A percentile compares a stretch with the other conserved stretches of the same genome.
Conservation (phyloP, 23 tunicate species). For the Styela clava region DNA sequence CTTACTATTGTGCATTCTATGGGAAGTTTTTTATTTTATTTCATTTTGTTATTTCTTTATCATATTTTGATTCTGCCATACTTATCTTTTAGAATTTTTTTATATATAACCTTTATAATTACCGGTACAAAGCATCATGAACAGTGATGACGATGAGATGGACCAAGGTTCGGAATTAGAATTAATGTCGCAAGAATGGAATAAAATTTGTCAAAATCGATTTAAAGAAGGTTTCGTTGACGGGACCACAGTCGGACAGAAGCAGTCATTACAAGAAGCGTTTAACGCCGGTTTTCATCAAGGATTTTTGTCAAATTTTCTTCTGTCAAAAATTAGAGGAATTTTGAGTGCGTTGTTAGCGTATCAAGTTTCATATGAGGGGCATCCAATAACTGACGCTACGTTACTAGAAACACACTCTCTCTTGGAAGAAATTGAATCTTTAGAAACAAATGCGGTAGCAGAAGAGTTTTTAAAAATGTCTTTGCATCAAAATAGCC, state of each 20-base stretch:
- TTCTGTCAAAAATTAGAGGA: slow-evolving; percentile 70
- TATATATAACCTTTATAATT: too few relatives aligned
- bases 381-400: slow-evolving; percentile 77
- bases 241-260: slow-evolving; percentile 63
- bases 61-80: too few relatives aligned
- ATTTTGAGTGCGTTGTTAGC: slow-evolving; percentile 68
- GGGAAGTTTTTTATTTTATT: too few relatives aligned
- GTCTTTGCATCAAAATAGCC: slow-evolving; percentile 9
- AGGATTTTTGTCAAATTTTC: slow-evolving; percentile 57
- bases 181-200: slow-evolving; percentile 64
- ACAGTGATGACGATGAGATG: slow-evolving; percentile 57
- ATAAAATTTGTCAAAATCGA: slow-evolving; percentile 25
- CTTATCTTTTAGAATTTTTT: too few relatives aligned
- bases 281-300: slow-evolving; percentile 66
- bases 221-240: slow-evolving; percentile 53
- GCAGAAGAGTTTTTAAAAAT: slow-evolving; percentile 66
- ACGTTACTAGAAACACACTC: slow-evolving; percentile 52
- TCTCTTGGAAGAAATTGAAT: slow-evolving; percentile 47
- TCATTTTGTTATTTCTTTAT: too few relatives aligned
- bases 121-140: slow-evolving; percentile 12
- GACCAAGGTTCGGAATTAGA: slow-evolving; percentile 49
- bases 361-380: slow-evolving; percentile 63
- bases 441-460: slow-evolving; percentile 47
- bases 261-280: slow-evolving; percentile 47
- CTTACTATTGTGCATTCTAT: too few relatives aligned